These are phyloP conservation scores for Brachystomella parvula DNA, from an alignment of 1,140 invertebrate species.

Conservation along the genomic window DNA sequence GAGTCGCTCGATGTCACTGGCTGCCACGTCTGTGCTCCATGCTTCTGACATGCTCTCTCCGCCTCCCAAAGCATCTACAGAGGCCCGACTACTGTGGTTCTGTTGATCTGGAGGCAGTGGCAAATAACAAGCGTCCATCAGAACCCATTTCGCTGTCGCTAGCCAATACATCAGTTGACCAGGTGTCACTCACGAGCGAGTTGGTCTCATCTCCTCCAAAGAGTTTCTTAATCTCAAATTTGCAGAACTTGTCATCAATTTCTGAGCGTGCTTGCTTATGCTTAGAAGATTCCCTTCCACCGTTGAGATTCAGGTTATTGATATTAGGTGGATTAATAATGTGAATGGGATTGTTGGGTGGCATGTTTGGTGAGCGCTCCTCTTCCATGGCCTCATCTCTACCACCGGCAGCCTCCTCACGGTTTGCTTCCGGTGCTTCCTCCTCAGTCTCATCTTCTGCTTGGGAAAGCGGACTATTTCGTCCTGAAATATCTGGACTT, in stretches of 20 bases:
- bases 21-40: conserved; percentile 94
- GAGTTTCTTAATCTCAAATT: conserved; percentile 79
- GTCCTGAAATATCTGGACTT: conserved; percentile 83
- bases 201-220: conserved; percentile 72
- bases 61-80: conserved; percentile 1
- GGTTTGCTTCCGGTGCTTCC: conserved; percentile 16
- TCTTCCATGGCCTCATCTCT: not conserved
- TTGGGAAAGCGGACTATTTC: conserved; percentile 63
- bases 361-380: not conserved
- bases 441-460: conserved; percentile 32
- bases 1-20: conserved; percentile 85
- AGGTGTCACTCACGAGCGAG: conserved; percentile 91
- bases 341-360: not conserved
- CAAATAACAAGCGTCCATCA: conserved; percentile 9
- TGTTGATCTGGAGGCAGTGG: conserved; percentile 7
- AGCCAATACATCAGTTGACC: conserved; percentile 92
- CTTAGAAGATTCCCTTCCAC: conserved; percentile 13
- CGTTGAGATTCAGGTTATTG: conserved; percentile 35
- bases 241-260: conserved; percentile 97
- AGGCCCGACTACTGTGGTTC: not conserved
- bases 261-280: conserved; percentile 56
- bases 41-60: conserved; percentile 47
- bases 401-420: conserved; percentile 25
- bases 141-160: conserved; percentile 77
- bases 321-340: conserved; percentile 34